phyloP scores from a whole-genome alignment of 2,113 vertebrate species.

The Tamias sibiricus region DNA sequence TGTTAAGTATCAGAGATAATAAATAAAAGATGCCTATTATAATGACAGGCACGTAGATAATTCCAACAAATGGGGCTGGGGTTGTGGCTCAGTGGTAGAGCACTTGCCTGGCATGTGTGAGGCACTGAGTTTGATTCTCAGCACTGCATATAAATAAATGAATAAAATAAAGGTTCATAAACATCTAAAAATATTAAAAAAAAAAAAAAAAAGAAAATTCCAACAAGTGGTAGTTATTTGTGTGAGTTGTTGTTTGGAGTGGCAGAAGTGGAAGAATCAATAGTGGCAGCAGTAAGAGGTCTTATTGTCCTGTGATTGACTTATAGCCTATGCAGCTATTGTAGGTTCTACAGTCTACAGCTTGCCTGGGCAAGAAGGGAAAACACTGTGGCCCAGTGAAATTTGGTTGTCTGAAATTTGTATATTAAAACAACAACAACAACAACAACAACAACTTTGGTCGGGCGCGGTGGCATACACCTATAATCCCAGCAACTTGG shows the following conservation, averaged over 20 bases:
- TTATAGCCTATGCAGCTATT: background rate
- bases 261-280: rapidly evolving
- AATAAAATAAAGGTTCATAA: no score
- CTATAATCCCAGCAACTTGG: no score
- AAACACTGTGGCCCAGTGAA: background rate
- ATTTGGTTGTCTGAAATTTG: background rate
- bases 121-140: no score
- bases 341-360: background rate
- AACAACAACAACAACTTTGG: no score
- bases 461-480: no score
- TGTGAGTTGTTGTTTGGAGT: background rate
- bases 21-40: background rate
- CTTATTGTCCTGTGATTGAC: background rate
- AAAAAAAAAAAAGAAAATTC: no score
- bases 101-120: no score
- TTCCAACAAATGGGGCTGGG: background rate
- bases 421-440: no score
- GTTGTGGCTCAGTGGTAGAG: no score
- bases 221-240: background rate
- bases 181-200: no score
- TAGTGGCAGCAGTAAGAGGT: no score
- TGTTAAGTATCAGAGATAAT: background rate
- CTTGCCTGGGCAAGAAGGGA: background rate
- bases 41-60: background rate
- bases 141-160: no score